These are phyloP conservation scores for Drosophila repletoides DNA, from an alignment of 1,140 invertebrate species.

Conservation along the genomic window DNA sequence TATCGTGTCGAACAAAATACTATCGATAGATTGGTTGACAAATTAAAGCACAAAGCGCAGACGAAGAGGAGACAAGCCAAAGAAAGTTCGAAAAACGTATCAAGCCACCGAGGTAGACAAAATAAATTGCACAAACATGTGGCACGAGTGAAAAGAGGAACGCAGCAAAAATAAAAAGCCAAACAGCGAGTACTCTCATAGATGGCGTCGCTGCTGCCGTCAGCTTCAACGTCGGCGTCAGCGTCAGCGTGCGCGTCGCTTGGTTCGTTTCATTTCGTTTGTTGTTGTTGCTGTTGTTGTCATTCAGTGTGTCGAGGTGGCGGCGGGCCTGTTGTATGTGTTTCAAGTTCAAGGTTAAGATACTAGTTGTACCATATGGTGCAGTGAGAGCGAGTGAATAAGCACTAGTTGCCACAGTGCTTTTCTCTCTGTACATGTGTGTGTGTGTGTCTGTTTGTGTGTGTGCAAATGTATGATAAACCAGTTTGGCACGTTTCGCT, in stretches of 20 bases:
- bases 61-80: background rate
- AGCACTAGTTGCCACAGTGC: slow-evolving; percentile 39
- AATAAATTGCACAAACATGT: slow-evolving; percentile 28
- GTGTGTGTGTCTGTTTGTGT: slow-evolving; percentile 21
- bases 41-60: background rate
- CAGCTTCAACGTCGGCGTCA: slow-evolving; percentile 28
- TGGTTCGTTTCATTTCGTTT: slow-evolving; percentile 20
- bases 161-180: slow-evolving; percentile 22
- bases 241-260: slow-evolving; percentile 40
- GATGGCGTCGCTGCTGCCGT: slow-evolving; percentile 23
- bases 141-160: slow-evolving; percentile 31
- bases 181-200: slow-evolving; percentile 12
- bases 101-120: slow-evolving; percentile 1
- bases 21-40: background rate
- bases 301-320: slow-evolving; percentile 68
- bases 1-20: too few species aligned
- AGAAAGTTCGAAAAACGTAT: slow-evolving; percentile 20
- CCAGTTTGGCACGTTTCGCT: slow-evolving; percentile 74
- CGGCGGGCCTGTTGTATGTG: slow-evolving; percentile 46
- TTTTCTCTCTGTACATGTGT: background rate
- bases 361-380: slow-evolving; percentile 71
- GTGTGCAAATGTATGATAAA: slow-evolving; percentile 48
- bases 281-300: slow-evolving; percentile 15
- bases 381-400: slow-evolving; percentile 37
- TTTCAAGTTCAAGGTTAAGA: slow-evolving; percentile 82